Base-by-base conservation (phyloP, 1,140 invertebrate genomes). In the Dryas iulia region DNA sequence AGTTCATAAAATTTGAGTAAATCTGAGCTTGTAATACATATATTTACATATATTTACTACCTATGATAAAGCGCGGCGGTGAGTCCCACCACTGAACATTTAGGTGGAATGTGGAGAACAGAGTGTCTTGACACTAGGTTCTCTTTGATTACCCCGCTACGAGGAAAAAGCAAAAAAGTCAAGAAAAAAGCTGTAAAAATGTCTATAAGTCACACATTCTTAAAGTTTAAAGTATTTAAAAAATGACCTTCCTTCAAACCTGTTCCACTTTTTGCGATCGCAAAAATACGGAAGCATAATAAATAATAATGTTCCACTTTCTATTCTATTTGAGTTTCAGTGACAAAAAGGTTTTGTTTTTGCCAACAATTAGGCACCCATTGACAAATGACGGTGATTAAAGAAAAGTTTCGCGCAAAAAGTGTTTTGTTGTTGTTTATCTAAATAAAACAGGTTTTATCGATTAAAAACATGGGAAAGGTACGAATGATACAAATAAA, bases 251-350 rank as follows among this genome's bases (percentile, higher is more conserved):
- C 18, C 18, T 47, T 21, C n/a, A 47, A 21, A 3, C 18, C 8
- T 21, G 39, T 47, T 21, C 39, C 18, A 47, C 39, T 47, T 47
- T 47, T 47, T 47, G 39, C 2, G 21, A 47, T 21, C 7, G 21
- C 14, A 47, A 39, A 39, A 47, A 21, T 47, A 21, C 39, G 14
- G 21, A 47, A 47, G 21, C 39, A 28, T n/a, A 14, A 61, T 14
- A 24, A 31, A 54, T 47, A 63, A 53, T 31, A 23, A 54, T 63
- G 60, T 24, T 28, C 60, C 28, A 63, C 8, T 30, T 63, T 63
- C 23, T 0, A 24, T 25, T 14, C 47, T 31, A 54, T 63, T 63
- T 62, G 11, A 61, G 39, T 21, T 30, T 62, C 11, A 21, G 12
- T 39, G 5, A 18, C 1, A 10, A 25, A 62, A 63, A 52, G 18